These are phyloP conservation scores for Phortica variegata DNA, from an alignment of 1,140 invertebrate genomes.

Conservation along the genomic window DNA sequence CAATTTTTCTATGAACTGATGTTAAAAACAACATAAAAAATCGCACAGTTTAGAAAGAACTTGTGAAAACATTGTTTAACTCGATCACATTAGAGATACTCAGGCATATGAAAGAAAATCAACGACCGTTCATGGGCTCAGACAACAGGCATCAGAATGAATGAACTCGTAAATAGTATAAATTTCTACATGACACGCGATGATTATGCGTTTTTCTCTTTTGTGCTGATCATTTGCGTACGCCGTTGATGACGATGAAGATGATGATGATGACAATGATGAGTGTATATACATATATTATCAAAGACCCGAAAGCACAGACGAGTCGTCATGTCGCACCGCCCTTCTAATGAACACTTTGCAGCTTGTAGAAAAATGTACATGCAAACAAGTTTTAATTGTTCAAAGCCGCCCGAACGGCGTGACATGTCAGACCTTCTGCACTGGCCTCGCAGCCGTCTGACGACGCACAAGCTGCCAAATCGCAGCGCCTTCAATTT, in stretches of 20 bases:
- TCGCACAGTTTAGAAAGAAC: conserved; percentile 24
- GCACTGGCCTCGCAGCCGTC: conserved; percentile 4
- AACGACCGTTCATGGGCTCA: not conserved
- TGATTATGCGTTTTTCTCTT: conserved; percentile 49
- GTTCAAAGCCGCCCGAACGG: conserved; percentile 32
- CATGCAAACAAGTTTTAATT: conserved; percentile 38
- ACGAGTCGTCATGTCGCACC: not conserved
- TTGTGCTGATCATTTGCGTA: conserved; percentile 33
- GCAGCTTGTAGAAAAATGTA: conserved; percentile 19
- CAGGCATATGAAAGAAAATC: not conserved
- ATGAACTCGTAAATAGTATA: conserved; percentile 55
- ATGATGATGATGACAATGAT: conserved; percentile 24
- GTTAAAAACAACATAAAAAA: conserved; percentile 12
- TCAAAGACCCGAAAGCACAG: too few species aligned
- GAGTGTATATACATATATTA: conserved; percentile 24
- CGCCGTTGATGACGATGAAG: too few species aligned
- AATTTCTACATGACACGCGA: conserved; percentile 54
- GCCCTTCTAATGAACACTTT: conserved; percentile 8
- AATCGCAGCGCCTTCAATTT: conserved; percentile 49
- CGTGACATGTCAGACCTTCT: conserved; percentile 8
- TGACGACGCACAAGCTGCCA: conserved; percentile 9
- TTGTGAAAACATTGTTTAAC: conserved; percentile 24
- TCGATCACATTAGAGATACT: conserved; percentile 12
- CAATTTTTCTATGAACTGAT: conserved; percentile 52
- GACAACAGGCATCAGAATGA: conserved; percentile 26